Conservation (phyloP, 92 coral and sea anemone species). For the Epizoanthus stellaris region DNA sequence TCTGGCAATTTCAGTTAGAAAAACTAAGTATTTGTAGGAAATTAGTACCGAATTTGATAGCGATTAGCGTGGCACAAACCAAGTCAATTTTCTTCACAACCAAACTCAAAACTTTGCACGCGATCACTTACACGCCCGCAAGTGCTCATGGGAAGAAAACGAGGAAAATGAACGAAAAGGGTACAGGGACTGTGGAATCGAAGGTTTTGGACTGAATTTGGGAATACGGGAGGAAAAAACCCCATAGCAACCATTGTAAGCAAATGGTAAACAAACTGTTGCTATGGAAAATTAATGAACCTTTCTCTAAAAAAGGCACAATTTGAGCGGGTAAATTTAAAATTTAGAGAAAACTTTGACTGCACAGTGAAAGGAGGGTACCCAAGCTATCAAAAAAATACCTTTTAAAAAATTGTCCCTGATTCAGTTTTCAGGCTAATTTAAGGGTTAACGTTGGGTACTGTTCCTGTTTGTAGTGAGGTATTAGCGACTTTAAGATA, state of each 20-base stretch:
- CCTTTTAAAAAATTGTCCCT: not conserved
- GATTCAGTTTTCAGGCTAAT: too few relatives aligned
- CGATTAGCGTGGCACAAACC: slow-evolving; percentile 7
- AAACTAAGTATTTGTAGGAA: not conserved
- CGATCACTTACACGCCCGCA: not conserved
- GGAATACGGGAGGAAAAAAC: not conserved
- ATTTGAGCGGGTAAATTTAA: slow-evolving; percentile 23
- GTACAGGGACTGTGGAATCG: slow-evolving; percentile 8
- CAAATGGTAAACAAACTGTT: slow-evolving; percentile 40
- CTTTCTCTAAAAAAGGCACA: not conserved
- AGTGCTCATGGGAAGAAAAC: slow-evolving; percentile 2
- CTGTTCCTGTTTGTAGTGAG: too few relatives aligned
- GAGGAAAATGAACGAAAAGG: not conserved
- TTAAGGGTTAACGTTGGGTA: too few relatives aligned
- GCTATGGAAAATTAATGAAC: slow-evolving; percentile 10
- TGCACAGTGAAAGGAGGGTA: slow-evolving; percentile 13
- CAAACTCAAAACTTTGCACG: not conserved
- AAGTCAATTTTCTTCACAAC: not conserved
- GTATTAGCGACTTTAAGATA: too few relatives aligned
- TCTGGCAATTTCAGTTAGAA: not conserved
- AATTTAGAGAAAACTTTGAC: not conserved
- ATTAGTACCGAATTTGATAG: not conserved
- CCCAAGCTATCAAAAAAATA: not conserved
- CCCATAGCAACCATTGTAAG: slow-evolving; percentile 42
- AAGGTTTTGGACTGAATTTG: not conserved